A percentile compares a stretch with the other conserved stretches of the same genome.
These are phyloP conservation scores for Machaerirhynchus nigripectus DNA, from an alignment of 2,113 vertebrate genomes.

Conservation along the genomic window DNA sequence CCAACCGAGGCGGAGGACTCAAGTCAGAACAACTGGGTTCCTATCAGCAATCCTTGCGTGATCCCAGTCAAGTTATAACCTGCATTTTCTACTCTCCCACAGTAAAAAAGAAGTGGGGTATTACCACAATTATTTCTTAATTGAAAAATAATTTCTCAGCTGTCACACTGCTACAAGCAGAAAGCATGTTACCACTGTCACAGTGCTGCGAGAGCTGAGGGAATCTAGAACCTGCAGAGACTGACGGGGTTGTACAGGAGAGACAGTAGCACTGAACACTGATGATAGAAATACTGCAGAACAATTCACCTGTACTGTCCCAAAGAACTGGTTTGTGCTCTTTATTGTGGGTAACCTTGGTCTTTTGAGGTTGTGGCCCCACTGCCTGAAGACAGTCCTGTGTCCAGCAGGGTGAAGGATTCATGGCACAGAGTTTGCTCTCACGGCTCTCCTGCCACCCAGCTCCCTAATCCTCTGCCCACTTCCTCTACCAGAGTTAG, in stretches of 20 bases:
- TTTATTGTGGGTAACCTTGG: not conserved
- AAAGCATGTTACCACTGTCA: not conserved
- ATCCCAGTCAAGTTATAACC: constrained; percentile 40
- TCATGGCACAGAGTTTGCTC: not conserved
- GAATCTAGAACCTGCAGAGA: not conserved
- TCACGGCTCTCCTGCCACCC: not conserved
- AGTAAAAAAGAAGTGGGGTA: constrained; percentile 8
- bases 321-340: not conserved
- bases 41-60: not conserved
- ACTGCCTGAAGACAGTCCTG: not conserved
- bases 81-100: constrained; percentile 33
- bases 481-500: not conserved
- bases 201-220: not conserved
- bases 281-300: not conserved
- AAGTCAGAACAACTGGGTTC: constrained; percentile 12
- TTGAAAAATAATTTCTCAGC: constrained; percentile 19
- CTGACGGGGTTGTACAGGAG: not conserved
- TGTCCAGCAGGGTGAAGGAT: accelerated
- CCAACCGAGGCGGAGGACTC: not conserved
- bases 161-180: not conserved
- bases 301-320: not conserved
- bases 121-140: constrained; percentile 1
- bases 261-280: not conserved
- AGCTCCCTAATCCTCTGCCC: not conserved
- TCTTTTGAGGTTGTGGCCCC: not conserved